Evolutionary conservation across 2,888 invertebrate species (phyloP), one percentile per base, ranked within the genome.

Genomic region (Campoplex nolae): DNA sequence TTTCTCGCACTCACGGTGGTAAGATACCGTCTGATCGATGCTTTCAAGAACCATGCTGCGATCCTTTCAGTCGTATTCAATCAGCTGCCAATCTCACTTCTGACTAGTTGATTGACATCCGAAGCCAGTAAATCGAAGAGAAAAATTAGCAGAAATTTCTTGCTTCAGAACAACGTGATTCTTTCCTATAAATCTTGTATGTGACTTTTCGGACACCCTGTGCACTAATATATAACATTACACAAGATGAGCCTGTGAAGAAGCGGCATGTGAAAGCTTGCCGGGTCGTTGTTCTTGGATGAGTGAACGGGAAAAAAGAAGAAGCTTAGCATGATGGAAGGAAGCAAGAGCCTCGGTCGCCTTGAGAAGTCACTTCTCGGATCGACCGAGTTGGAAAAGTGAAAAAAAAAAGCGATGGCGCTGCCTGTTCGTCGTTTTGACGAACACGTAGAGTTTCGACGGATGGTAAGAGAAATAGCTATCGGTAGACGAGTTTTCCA

Each of bases 391-490:
- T 58, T 79, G 58, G 56, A 84, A 56, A 56, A 38, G 45, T 42
- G 38, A 32, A n/a, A 56, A 54, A 32, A n/a, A 56, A 54, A 71
- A 80, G 62, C 45, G 71, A 42, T 76, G 80, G 54, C 71, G 84
- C 84, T 80, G 75, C 65, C 54, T 42, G 68, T 80, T 35, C 8
- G 18, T 71, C 23, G 8, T 38, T 78, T 38, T 45, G 42, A 56
- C 32, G 48, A n/a, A 11, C 71, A 2, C 4, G 23, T n/a, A 6
- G 0, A 51, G 62, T 71, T 82, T 82, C 87, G 68, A 78, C 82
- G 9, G 87, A 75, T 54, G 84, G 87, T 87, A 87, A 87, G 51
- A 79, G 74, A 75, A 84, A 81, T 79, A 71, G n/a, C 84, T 28
- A 75, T 54, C 82, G 84, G 77, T 84, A 81, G 32, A 11, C 78